A percentile compares a stretch with the other conserved stretches of the same genome.
Evolutionary conservation across 1,140 invertebrate species (phyloP).

Genomic region (Tetramorium simillimum): DNA sequence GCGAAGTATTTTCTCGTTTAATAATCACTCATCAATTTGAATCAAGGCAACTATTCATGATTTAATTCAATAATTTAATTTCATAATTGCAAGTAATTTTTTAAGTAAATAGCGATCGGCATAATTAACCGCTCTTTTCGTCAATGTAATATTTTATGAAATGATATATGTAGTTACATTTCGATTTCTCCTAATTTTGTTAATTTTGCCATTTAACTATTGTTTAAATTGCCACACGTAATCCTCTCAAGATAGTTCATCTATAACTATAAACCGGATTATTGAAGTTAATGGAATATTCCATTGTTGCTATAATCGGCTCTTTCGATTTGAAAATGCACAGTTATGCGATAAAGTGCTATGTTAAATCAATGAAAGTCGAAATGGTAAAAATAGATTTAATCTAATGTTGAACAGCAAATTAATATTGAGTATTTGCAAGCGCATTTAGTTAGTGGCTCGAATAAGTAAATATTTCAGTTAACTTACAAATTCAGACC

Average conservation of each 20-base stretch:
- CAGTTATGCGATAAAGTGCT: neutral
- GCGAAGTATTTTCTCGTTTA: neutral
- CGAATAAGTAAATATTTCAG: slow-evolving; percentile 1
- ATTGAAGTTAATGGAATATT: slow-evolving; percentile 19
- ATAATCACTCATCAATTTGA: neutral
- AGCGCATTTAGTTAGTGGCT: neutral
- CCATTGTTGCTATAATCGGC: slow-evolving; percentile 14
- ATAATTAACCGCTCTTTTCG: neutral
- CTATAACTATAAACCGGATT: neutral
- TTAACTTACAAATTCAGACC: neutral
- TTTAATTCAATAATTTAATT: neutral
- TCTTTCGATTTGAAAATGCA: slow-evolving; percentile 6
- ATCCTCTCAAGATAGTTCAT: neutral
- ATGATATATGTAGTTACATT: neutral
- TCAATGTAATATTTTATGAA: neutral
- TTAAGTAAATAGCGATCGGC: neutral
- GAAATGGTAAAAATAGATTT: neutral
- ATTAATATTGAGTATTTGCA: slow-evolving; percentile 26
- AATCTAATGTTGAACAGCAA: neutral
- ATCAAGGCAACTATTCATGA: neutral
- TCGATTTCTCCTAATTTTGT: neutral
- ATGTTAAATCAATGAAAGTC: slow-evolving; percentile 34
- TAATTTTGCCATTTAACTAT: neutral
- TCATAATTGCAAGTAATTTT: neutral
- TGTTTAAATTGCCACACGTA: neutral